Percentiles rank a stretch among this genome's conserved stretches.
These are phyloP conservation scores for Gorsachius magnificus DNA, from an alignment of 2,797 vertebrate genomes.

Conservation along the genomic window DNA sequence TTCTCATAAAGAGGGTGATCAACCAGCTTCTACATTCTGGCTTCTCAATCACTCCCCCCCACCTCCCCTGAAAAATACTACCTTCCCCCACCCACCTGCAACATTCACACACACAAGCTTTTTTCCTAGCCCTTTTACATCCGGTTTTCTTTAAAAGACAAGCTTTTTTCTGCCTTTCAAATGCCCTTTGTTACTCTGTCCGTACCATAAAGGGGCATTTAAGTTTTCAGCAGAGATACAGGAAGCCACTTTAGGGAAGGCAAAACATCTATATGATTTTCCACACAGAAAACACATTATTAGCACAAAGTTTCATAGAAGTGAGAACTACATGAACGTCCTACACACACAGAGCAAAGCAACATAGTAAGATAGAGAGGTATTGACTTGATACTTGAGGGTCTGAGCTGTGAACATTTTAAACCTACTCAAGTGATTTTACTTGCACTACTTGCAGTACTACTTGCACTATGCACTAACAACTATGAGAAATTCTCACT, in stretches of 20 bases:
- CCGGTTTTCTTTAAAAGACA: not conserved
- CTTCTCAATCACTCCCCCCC: not conserved
- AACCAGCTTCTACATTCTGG: not conserved
- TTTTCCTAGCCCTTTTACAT: too few species aligned
- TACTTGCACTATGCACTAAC: not conserved
- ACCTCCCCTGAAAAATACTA: not conserved
- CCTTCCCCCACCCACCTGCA: not conserved
- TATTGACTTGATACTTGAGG: not conserved
- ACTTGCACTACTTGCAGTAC: not conserved
- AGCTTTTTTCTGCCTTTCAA: not conserved
- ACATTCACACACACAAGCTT: not conserved
- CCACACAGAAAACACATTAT: not conserved
- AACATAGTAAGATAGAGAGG: rapidly evolving
- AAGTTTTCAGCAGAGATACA: not conserved
- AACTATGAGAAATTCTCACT: not conserved
- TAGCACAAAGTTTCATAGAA: not conserved
- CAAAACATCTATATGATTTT: not conserved
- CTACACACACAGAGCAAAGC: not conserved
- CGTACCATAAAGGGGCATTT: not conserved
- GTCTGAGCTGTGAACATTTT: not conserved
- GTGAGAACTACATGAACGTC: not conserved
- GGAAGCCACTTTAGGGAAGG: not conserved
- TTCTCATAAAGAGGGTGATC: not conserved
- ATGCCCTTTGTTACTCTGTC: not conserved
- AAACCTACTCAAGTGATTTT: not conserved